phyloP scores from a whole-genome alignment of 2,888 invertebrate genomes.

The Drosophila lacicola region DNA sequence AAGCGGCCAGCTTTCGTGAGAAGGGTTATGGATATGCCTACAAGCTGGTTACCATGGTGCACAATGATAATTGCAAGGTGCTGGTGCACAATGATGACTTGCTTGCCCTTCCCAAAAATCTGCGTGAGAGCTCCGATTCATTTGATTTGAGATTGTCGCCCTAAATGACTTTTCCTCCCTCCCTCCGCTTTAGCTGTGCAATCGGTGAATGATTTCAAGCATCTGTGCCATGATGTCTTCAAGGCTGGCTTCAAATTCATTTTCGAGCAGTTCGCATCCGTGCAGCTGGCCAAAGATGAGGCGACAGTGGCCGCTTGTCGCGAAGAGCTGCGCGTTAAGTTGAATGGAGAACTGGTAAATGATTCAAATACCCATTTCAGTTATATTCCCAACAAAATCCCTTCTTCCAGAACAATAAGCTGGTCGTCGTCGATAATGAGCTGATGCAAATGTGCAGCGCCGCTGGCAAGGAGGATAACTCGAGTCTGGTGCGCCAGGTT shows the following conservation, averaged over 20 bases:
- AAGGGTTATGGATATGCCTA: slow-evolving; percentile 12
- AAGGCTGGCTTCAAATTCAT: slow-evolving; percentile 35
- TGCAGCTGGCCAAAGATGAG: slow-evolving; percentile 19
- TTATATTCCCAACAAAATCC: rapidly evolving
- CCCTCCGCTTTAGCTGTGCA: slow-evolving; percentile 28
- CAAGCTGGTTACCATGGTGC: slow-evolving; percentile 62
- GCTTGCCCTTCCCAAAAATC: slow-evolving; percentile 43
- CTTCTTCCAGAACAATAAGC: slow-evolving; percentile 8
- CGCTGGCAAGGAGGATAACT: neutral
- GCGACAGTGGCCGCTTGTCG: slow-evolving; percentile 17
- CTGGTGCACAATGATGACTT: slow-evolving; percentile 57
- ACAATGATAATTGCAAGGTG: slow-evolving; percentile 49
- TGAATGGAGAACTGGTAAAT: slow-evolving; percentile 53
- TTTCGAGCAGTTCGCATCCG: slow-evolving; percentile 28
- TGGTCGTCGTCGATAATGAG: slow-evolving; percentile 10
- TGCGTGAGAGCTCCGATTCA: slow-evolving; percentile 52
- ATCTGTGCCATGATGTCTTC: slow-evolving; percentile 37
- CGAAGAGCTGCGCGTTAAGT: slow-evolving; percentile 21
- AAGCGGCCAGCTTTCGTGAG: neutral
- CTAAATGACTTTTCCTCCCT: neutral
- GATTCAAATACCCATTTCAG: no score
- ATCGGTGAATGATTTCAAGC: slow-evolving; percentile 57
- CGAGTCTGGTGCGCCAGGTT: neutral
- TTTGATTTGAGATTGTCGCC: neutral
- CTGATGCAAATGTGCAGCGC: slow-evolving; percentile 4